phyloP scores from a whole-genome alignment of 2,797 vertebrate species.

The Microctenopoma stevenorrisi region DNA sequence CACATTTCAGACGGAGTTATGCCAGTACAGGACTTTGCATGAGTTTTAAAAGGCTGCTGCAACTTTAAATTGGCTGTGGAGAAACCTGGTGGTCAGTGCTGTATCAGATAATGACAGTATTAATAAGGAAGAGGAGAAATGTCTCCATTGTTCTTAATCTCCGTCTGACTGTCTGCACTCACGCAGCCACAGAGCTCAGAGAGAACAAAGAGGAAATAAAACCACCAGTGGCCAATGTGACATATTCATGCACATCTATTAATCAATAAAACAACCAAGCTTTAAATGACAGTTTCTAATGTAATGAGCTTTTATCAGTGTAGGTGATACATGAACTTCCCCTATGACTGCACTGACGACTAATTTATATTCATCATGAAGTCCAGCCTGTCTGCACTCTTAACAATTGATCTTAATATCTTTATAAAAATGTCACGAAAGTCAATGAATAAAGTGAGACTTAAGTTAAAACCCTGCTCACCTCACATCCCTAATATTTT shows the following conservation, averaged over 20 bases:
- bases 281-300: conserved; percentile 33
- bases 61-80: conserved; percentile 61
- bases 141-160: conserved; percentile 47
- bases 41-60: conserved; percentile 35
- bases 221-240: conserved; percentile 29
- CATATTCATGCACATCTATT: conserved; percentile 36
- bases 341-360: not conserved
- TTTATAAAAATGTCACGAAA: conserved; percentile 51
- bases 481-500: conserved; percentile 16
- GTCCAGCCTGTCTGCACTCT: conserved; percentile 20
- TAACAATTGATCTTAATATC: conserved; percentile 30
- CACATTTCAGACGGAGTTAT: conserved; percentile 8
- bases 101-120: conserved; percentile 48
- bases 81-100: conserved; percentile 46
- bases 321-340: conserved; percentile 19
- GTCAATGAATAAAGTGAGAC: conserved; percentile 29
- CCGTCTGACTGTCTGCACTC: conserved; percentile 22
- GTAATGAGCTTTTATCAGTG: conserved; percentile 33
- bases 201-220: conserved; percentile 24
- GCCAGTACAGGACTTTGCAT: conserved; percentile 23
- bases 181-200: not conserved
- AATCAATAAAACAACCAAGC: conserved; percentile 44
- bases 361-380: conserved; percentile 42
- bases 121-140: conserved; percentile 52
- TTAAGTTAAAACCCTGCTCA: conserved; percentile 2